Evolutionary conservation across 1,140 invertebrate genomes (phyloP), one percentile per base, ranked within the genome.

Genomic region (Dinothrombium tinctorium): DNA sequence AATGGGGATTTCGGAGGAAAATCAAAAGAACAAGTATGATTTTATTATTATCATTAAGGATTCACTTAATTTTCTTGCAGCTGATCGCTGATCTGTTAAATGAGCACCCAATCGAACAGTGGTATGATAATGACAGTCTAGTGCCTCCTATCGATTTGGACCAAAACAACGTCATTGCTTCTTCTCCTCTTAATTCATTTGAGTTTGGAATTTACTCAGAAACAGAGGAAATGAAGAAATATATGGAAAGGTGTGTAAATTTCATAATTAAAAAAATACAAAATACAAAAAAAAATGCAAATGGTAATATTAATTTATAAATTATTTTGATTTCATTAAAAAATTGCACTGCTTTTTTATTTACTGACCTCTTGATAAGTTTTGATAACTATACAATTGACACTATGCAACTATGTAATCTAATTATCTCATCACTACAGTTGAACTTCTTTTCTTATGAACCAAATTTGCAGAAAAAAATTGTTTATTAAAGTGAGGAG

Each of bases 71-170:
- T 31, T 28, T 41, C 5, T 15, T 40, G 5, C 33, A 51, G 52
- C 61, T 87, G n/a, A 78, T 89, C 2, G 62, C 71, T 35, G 82
- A 87, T 55, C 61, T 90, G 24, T 83, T 87, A 45, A 74, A 75
- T 38, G 82, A 84, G 50, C 82, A 89, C 58, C 86, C 83, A 3
- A 36, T 53, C 79, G 80, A 2, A n/a, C n/a, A n/a, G n/a, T n/a
- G n/a, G n/a, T n/a, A n/a, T n/a, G 80, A 87, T 55, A 86, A 84
- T 56, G 87, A 82, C 81, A 62, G 87, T 3, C 8, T 25, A 26
- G 7, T 25, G 43, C 19, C 40, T 35, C 5, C 20, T 37, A 15
- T 14, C n/a, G 3, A 8, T 3, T 28, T 22, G 11, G 5, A 15
- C 11, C 9, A 9, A 2, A 25, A 36, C 17, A 20, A 36, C 12